Evolutionary conservation across 1,140 invertebrate species (phyloP).

Genomic region (Elysia chlorotica): DNA sequence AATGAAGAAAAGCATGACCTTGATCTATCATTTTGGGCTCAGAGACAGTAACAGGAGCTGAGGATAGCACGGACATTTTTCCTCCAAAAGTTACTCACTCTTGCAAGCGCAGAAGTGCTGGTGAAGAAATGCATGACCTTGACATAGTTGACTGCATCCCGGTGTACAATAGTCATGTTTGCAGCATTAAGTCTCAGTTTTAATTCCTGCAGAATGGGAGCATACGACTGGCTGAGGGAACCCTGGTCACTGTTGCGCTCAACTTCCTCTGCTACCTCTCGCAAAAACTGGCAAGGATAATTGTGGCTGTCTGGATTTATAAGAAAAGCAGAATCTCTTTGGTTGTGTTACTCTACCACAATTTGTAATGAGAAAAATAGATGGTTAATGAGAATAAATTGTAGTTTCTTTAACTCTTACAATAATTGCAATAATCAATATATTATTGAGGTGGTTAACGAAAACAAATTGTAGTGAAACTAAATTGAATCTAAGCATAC

Average conservation of each 20-base stretch:
- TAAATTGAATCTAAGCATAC: too few species aligned
- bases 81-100: slow-evolving; percentile 60
- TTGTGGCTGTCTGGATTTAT: slow-evolving; percentile 8
- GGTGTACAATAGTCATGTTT: slow-evolving; percentile 44
- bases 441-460: too few species aligned
- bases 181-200: slow-evolving; percentile 34
- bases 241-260: slow-evolving; percentile 43
- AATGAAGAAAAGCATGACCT: too few species aligned
- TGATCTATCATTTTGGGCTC: too few species aligned
- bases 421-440: too few species aligned
- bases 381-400: too few species aligned
- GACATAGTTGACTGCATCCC: slow-evolving; percentile 41
- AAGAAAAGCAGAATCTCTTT: background rate
- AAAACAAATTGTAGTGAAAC: too few species aligned
- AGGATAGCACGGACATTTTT: too few species aligned
- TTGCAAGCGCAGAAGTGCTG: slow-evolving; percentile 62
- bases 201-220: slow-evolving; percentile 47
- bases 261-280: slow-evolving; percentile 25
- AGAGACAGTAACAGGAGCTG: too few species aligned
- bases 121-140: slow-evolving; percentile 55
- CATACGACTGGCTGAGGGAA: slow-evolving; percentile 41
- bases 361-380: too few species aligned
- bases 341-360: too few species aligned
- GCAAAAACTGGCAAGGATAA: slow-evolving; percentile 23
- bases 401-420: too few species aligned